phyloP scores from a whole-genome alignment of 2,888 invertebrate species.

The Mactromeris polynyma region DNA sequence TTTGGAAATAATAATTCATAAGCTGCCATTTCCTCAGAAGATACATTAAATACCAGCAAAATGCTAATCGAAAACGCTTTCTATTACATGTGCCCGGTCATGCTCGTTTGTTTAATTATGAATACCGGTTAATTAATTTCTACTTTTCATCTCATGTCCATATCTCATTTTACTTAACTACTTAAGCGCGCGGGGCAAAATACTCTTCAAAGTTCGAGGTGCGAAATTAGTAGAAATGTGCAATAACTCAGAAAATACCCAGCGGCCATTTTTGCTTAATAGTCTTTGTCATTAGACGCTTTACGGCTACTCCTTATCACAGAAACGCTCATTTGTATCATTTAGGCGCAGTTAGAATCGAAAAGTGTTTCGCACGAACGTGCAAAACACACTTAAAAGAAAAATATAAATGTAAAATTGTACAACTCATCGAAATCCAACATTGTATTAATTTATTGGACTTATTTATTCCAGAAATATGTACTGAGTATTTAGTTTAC shows the following conservation, averaged over 20 bases:
- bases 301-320: conserved; percentile 15
- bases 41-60: not conserved
- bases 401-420: not conserved
- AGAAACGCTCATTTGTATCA: conserved; percentile 21
- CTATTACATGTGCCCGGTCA: not conserved
- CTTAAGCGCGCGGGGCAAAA: not conserved
- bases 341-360: not conserved
- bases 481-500: not conserved
- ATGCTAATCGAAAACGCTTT: not conserved
- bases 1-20: not conserved
- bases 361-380: not conserved
- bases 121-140: conserved; percentile 22
- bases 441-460: not conserved
- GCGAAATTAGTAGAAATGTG: conserved; percentile 20
- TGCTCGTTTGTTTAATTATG: conserved; percentile 16
- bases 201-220: conserved; percentile 31
- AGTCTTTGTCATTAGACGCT: conserved; percentile 27
- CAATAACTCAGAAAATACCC: conserved; percentile 29
- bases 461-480: not conserved
- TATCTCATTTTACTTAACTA: conserved; percentile 22
- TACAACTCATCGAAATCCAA: not conserved
- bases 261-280: conserved; percentile 23
- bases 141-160: not conserved
- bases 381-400: not conserved
- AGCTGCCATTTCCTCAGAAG: too few relatives aligned